These are phyloP conservation scores for Diabrotica balteata DNA, from an alignment of 2,888 invertebrate species.

Conservation along the genomic window DNA sequence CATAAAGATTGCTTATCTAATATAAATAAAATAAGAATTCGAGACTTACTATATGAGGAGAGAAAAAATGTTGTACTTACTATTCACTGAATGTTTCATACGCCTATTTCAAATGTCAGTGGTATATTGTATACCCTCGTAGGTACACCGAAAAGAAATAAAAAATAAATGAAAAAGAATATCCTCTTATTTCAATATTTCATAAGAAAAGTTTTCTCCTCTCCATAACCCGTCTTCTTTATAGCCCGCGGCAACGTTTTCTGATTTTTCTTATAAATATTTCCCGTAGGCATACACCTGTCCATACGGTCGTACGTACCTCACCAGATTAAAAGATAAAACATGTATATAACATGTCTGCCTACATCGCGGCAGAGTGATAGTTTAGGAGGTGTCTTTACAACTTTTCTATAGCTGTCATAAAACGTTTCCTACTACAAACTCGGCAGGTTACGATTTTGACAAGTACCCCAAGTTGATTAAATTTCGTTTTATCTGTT, in stretches of 20 bases:
- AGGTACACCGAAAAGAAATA: no score
- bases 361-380: constrained; percentile 27
- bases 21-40: no score
- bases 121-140: no score
- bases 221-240: not conserved
- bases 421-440: constrained; percentile 38
- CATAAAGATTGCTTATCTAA: no score
- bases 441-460: constrained; percentile 45
- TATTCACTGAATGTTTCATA: no score
- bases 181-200: no score
- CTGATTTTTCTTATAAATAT: constrained; percentile 4
- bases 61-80: no score
- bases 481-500: constrained; percentile 45
- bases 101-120: no score
- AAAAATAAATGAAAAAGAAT: no score
- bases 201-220: not conserved
- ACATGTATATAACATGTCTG: constrained; percentile 37
- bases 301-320: constrained; percentile 32
- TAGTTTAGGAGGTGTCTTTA: constrained; percentile 38
- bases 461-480: constrained; percentile 46
- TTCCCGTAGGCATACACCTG: not conserved
- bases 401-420: constrained; percentile 45
- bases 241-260: not conserved
- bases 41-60: no score
- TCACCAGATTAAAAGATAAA: constrained; percentile 46